Percentiles rank a stretch among this genome's conserved stretches.
These are phyloP conservation scores for Nycticorax nycticorax DNA, from an alignment of 2,113 vertebrate genomes.

Conservation along the genomic window DNA sequence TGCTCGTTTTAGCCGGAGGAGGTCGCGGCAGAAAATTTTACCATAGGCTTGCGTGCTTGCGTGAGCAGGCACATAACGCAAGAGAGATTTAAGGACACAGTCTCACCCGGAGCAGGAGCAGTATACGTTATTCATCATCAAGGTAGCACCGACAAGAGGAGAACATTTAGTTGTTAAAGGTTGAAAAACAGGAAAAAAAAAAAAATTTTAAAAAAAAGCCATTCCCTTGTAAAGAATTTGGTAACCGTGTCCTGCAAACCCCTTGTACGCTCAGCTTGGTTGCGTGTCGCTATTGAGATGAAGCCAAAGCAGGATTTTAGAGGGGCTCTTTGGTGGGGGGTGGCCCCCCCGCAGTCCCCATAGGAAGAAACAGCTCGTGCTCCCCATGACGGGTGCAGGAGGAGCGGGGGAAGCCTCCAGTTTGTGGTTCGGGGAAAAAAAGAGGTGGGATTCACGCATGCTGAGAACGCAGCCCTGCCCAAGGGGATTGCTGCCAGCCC, in stretches of 20 bases:
- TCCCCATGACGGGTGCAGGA: background rate
- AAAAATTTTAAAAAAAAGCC: background rate
- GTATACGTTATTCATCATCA: constrained; percentile 20
- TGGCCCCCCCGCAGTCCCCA: rapidly evolving
- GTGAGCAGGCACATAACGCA: background rate
- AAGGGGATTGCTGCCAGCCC: background rate
- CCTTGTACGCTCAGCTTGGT: background rate
- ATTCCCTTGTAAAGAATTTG: background rate
- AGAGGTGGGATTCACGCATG: background rate
- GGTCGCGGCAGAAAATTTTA: background rate
- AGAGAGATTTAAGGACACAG: background rate
- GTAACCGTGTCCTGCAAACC: background rate
- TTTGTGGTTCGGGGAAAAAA: background rate
- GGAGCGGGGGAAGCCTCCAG: background rate
- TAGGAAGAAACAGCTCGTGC: background rate
- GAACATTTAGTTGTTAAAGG: background rate
- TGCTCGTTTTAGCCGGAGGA: background rate
- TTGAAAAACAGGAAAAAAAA: background rate
- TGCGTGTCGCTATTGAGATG: background rate
- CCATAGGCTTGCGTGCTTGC: background rate
- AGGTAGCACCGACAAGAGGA: constrained; percentile 16
- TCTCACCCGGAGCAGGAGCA: background rate
- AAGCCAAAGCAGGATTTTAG: background rate
- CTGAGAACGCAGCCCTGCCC: background rate
- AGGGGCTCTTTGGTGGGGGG: rapidly evolving